Evolutionary conservation across 1,140 invertebrate species (phyloP), one percentile per base, ranked within the genome.

Genomic region (Propsilocerus akamusi): DNA sequence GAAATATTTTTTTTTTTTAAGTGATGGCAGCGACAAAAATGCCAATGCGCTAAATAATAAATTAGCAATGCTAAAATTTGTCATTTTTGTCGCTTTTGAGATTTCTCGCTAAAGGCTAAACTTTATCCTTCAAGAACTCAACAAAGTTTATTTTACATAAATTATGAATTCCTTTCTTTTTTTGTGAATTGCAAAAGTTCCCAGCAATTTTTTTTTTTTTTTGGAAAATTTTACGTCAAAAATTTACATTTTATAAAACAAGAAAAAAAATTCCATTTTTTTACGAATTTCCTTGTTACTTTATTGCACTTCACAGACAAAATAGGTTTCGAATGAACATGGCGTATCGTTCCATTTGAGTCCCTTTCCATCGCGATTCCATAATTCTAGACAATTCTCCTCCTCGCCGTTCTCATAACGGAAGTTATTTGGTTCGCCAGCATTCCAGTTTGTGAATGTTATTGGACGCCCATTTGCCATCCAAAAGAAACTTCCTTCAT

Each of bases 281-380:
- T 14, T 48, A 4, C 17, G 22, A n/a, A n/a, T 48, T 10, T 28
- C 25, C 12, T 48, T 48, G 12, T 48, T 48, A 8, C 20, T 14
- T 64, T 64, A 72, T 56, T 81, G 74, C 53, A 87, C 83, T 76
- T 92, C 87, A 65, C 88, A 92, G 20, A 92, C 83, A 63, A 92
- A 92, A 66, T 77, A 91, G 1, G 87, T 91, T 71, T 91, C 86
- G 59, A 91, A 91, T 51, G 85, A 89, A 64, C 87, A 91, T 0
- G 88, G 87, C 1, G 86, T 87, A 64, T 91, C 88, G 66, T 92
- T 91, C 88, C 88, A 92, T 62, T 89, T 89, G 6, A 91, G 66
- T 0, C 86, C 87, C 67, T 91, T 91, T 46, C 85, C 86, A 58
- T 91, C 86, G 53, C 87, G 72, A 68, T 92, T 89, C 88, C 87